Evolutionary conservation across 1,140 invertebrate species (phyloP).

Genomic region (Callitettix versicolor): DNA sequence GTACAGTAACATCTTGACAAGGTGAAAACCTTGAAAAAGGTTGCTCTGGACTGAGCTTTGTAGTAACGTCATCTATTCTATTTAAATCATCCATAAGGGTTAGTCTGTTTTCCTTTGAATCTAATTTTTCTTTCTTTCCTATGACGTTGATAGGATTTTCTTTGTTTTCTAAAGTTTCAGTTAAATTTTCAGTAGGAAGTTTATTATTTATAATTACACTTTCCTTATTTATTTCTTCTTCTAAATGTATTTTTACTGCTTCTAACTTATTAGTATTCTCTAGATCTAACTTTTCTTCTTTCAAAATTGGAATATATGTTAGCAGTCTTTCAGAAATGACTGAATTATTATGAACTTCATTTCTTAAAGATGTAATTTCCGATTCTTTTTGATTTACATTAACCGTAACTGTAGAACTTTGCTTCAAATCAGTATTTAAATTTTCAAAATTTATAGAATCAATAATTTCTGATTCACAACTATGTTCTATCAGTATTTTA

Average conservation of each 20-base stretch:
- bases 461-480: no score
- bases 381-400: no score
- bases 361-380: no score
- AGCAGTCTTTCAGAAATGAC: no score
- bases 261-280: not conserved
- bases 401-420: no score
- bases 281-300: not conserved
- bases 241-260: not conserved
- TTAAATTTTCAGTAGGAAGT: not conserved
- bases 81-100: not conserved
- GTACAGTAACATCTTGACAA: slow-evolving; percentile 4
- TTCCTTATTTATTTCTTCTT: not conserved
- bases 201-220: not conserved
- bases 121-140: not conserved
- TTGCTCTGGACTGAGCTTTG: not conserved
- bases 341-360: no score
- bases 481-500: no score
- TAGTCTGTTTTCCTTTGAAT: no score
- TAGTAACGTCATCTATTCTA: not conserved
- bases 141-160: not conserved
- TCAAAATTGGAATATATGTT: no score
- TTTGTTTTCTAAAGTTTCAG: not conserved
- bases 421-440: no score
- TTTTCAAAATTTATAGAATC: no score
- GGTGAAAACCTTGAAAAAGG: slow-evolving; percentile 10